Evolutionary conservation across 2,113 vertebrate genomes (phyloP).

Genomic region (Odocoileus virginianus): DNA sequence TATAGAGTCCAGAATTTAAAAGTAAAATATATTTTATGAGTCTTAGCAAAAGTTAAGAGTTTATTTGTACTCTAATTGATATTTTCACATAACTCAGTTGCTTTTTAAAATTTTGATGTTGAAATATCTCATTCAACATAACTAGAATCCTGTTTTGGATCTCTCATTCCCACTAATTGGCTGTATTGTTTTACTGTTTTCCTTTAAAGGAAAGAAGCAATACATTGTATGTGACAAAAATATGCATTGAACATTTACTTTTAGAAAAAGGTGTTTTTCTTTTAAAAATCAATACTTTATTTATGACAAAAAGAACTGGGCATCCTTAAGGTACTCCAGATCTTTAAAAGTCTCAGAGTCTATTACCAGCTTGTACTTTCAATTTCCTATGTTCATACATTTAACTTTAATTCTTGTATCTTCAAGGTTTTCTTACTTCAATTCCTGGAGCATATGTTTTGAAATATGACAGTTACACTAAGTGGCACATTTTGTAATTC

Average conservation of each 20-base stretch:
- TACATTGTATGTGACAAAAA: not conserved
- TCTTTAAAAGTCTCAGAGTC: not conserved
- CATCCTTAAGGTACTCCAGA: not conserved
- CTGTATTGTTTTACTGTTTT: not conserved
- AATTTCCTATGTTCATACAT: not conserved
- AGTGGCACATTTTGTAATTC: conserved; percentile 41
- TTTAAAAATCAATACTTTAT: not conserved
- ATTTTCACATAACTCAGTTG: not conserved
- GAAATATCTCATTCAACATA: not conserved
- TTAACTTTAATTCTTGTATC: not conserved
- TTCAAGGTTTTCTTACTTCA: not conserved
- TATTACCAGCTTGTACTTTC: not conserved
- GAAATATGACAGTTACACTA: conserved; percentile 36
- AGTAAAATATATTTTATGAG: not conserved
- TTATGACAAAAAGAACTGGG: not conserved
- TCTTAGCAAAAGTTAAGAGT: not conserved
- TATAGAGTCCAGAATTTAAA: not conserved
- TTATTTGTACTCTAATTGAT: not conserved
- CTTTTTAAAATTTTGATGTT: not conserved
- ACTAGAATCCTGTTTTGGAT: not conserved
- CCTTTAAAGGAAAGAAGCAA: not conserved
- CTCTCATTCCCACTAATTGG: not conserved
- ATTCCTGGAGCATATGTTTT: conserved; percentile 11
- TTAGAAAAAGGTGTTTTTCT: not conserved
- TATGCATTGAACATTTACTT: not conserved